These are phyloP conservation scores for Tiliacea citrago DNA, from an alignment of 2,888 invertebrate genomes.

Conservation along the genomic window DNA sequence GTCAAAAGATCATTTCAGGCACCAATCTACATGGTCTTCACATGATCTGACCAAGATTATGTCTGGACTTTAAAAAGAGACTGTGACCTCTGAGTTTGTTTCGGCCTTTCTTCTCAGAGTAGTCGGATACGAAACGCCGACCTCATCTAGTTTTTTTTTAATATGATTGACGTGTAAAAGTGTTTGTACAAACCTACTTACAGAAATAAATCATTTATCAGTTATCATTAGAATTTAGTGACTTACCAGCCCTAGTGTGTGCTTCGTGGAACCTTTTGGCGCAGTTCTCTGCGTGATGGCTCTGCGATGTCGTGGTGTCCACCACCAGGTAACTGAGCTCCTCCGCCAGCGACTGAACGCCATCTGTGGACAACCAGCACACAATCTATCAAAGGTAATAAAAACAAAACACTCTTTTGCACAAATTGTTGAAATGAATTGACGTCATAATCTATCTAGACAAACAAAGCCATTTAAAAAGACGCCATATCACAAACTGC, in stretches of 20 bases:
- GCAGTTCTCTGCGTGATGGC: constrained; percentile 76
- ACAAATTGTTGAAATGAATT: not conserved
- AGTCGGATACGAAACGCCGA: no score
- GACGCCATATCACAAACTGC: not conserved
- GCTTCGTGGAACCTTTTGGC: constrained; percentile 75
- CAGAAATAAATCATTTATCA: no score
- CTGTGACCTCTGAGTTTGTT: no score
- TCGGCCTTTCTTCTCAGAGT: no score
- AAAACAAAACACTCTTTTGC: not conserved
- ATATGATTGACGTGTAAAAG: no score
- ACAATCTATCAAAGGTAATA: not conserved
- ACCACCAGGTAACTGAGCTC: constrained; percentile 70
- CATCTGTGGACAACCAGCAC: constrained; percentile 55
- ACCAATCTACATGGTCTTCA: no score
- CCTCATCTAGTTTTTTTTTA: no score
- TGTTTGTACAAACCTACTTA: no score
- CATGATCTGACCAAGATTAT: no score
- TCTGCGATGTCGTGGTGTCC: constrained; percentile 73
- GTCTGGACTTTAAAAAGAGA: no score
- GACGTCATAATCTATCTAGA: not conserved
- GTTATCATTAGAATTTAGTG: not conserved
- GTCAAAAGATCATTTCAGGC: no score
- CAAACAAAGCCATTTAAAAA: not conserved
- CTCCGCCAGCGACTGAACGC: constrained; percentile 65
- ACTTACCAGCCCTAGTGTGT: constrained; percentile 75